Evolutionary conservation across 2,113 vertebrate species (phyloP).

Genomic region (Bos javanicus): DNA sequence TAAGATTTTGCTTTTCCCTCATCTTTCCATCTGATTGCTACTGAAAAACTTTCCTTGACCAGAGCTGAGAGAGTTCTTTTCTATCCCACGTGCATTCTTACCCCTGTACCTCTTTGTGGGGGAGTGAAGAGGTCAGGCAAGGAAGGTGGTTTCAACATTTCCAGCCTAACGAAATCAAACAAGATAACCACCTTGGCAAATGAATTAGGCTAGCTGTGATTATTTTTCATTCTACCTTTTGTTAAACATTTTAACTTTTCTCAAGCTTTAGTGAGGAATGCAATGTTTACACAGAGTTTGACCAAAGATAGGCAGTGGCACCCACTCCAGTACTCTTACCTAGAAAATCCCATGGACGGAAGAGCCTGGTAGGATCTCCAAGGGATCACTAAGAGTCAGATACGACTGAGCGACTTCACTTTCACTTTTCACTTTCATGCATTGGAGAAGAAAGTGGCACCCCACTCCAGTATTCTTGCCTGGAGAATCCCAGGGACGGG

Average conservation of each 20-base stretch:
- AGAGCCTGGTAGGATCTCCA: too few relatives aligned
- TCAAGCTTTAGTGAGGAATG: not conserved
- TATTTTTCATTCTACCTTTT: not conserved
- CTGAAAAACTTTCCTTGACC: not conserved
- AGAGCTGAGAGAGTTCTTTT: not conserved
- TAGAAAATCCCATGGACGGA: too few relatives aligned
- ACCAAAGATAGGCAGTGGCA: not conserved
- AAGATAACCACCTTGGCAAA: not conserved
- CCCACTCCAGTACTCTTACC: too few relatives aligned
- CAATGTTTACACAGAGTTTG: not conserved
- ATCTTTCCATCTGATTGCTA: not conserved
- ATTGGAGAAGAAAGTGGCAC: too few relatives aligned
- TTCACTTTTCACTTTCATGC: too few relatives aligned
- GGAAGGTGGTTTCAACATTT: not conserved
- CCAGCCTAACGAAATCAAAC: not conserved
- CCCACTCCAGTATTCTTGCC: too few relatives aligned
- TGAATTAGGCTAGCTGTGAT: not conserved
- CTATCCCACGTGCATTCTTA: not conserved
- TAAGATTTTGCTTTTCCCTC: not conserved
- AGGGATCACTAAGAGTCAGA: too few relatives aligned
- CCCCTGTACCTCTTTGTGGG: not conserved
- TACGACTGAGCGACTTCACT: too few relatives aligned
- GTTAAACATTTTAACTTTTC: not conserved
- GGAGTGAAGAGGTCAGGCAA: not conserved
- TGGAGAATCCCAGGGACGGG: too few relatives aligned